phyloP scores from a whole-genome alignment of 1,140 invertebrate genomes.

The Belonocnema kinseyi region DNA sequence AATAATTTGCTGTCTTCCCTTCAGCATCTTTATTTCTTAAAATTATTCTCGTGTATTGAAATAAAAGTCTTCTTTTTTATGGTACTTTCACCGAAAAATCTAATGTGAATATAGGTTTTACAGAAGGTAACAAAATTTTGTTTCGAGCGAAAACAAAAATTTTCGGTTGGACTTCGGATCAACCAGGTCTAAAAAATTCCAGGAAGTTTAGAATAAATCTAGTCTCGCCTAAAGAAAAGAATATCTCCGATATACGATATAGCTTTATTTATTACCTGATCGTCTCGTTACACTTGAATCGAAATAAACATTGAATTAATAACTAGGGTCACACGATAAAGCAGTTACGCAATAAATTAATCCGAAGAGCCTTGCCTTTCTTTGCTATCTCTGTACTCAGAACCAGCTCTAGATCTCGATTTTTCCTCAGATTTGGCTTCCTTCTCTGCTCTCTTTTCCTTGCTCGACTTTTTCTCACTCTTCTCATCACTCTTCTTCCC shows the following conservation, averaged over 20 bases:
- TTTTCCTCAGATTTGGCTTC: conserved; percentile 64
- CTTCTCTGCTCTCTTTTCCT: conserved; percentile 65
- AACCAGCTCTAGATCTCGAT: conserved; percentile 58
- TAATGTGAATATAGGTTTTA: no score
- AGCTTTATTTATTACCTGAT: conserved; percentile 19
- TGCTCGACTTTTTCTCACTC: conserved; percentile 69
- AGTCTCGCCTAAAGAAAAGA: not conserved
- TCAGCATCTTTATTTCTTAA: no score
- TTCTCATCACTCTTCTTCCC: conserved; percentile 68
- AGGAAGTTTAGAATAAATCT: no score
- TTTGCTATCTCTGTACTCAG: conserved; percentile 69
- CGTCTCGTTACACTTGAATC: conserved; percentile 26
- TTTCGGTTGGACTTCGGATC: no score
- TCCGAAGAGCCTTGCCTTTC: conserved; percentile 67
- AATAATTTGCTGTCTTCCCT: no score
- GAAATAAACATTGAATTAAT: conserved; percentile 31
- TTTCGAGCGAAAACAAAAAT: not conserved
- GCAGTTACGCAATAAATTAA: conserved; percentile 41
- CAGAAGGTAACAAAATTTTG: not conserved
- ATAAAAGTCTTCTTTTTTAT: no score
- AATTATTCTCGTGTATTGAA: no score
- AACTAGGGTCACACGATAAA: conserved; percentile 21
- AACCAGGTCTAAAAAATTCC: no score
- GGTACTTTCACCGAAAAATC: no score
- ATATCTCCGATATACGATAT: conserved; percentile 9